These are phyloP conservation scores for Xestia xanthographa DNA, from an alignment of 2,888 invertebrate species.

Conservation along the genomic window DNA sequence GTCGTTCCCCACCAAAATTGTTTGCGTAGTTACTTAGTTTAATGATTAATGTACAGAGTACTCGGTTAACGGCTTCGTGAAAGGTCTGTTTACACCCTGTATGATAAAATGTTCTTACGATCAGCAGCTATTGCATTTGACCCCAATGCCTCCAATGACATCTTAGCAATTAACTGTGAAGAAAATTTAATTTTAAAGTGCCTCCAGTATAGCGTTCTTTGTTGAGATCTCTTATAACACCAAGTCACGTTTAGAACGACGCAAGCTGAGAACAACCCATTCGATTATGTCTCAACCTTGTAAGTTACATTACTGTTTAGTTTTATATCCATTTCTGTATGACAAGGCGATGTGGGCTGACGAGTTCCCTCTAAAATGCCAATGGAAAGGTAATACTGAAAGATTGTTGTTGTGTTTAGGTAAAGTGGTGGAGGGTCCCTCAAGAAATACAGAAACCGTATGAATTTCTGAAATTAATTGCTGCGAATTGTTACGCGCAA, in stretches of 20 bases:
- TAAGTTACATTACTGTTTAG: not conserved
- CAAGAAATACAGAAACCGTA: conserved; percentile 47
- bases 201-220: conserved; percentile 10
- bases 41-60: too few relatives aligned
- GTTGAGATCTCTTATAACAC: conserved; percentile 14
- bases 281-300: conserved; percentile 1
- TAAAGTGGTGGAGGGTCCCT: conserved; percentile 18
- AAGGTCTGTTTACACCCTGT: too few relatives aligned
- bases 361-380: not conserved
- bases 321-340: conserved; percentile 34
- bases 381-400: conserved; percentile 14
- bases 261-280: conserved; percentile 18
- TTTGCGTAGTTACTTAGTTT: too few relatives aligned
- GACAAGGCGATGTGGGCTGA: too few relatives aligned
- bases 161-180: conserved; percentile 7
- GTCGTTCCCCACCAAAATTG: too few relatives aligned
- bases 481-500: conserved; percentile 32
- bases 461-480: conserved; percentile 52
- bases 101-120: not conserved
- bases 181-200: conserved; percentile 33
- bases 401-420: not conserved
- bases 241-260: conserved; percentile 56
- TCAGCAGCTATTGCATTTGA: conserved; percentile 17
- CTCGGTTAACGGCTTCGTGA: too few relatives aligned
- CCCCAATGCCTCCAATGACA: conserved; percentile 4